Evolutionary conservation across 2,888 invertebrate genomes (phyloP), one percentile per base, ranked within the genome.

Genomic region (Herminia tarsipennalis): DNA sequence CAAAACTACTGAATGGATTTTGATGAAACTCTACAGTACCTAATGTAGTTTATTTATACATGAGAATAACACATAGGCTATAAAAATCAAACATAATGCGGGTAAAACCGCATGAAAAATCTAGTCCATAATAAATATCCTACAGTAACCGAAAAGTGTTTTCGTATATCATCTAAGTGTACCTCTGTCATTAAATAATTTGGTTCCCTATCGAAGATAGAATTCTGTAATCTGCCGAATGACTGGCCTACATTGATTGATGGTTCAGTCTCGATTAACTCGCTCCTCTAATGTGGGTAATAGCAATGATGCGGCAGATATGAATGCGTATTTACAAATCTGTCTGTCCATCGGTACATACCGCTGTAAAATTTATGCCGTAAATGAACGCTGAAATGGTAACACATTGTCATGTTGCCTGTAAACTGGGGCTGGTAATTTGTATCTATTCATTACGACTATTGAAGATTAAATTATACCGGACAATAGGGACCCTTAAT

Each of bases 241-340:
- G 79, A 78, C 76, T 79, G 57, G 76, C 54, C 69, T 65, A 60
- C 69, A 66, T 72, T 82, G 82, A 85, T 85, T 68, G 79, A 84
- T 83, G 78, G 52, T 70, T 66, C 42, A 42, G 41, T 50, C 38
- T 43, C 67, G 72, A 76, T 78, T 77, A 78, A 67, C 70, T 70
- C 66, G 57, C 58, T 63, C 57, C 56, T 73, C 66, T 76, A 78
- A 78, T 76, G 73, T 74, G 71, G 72, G 68, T 81, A 79, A 82
- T 78, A 78, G 78, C 69, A 59, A 57, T 84, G 81, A 86, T 71
- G 58, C 45, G 25, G 84, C 81, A 74, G 64, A 73, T 76, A 68
- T 72, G 42, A 66, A 57, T 51, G 37, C 17, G 37, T 52, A 60
- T 64, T 62, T 65, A 60, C 56, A 40, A 55, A 55, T 50, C 55